Base-by-base conservation (phyloP, 1,140 invertebrate genomes). In the Heliothis subflexa region DNA sequence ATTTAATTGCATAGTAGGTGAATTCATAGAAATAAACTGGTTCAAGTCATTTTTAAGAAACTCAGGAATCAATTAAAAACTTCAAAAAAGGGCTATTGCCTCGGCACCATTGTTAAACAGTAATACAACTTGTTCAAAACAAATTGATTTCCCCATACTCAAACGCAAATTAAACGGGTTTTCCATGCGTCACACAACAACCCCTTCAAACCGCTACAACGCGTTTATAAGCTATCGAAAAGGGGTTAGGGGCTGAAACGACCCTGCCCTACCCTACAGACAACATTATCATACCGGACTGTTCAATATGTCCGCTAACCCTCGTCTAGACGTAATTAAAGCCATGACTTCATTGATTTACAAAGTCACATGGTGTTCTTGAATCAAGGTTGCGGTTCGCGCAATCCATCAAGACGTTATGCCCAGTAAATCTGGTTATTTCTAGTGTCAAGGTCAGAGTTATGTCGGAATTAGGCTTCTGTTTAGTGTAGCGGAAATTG, bases 281-380 rank as follows among this genome's bases (percentile, higher is more conserved):
- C 1, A 59, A 11, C 21, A 59, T 59, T 59, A 59, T 59, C 18
- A 59, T 25, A 28, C 16, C 33, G 40, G 12, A 66, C n/a, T 12
- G 40, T 45, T 47, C 18, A 47, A 66, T 14, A 33, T 12, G 54
- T 55, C 54, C 33, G 47, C 16, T 47, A 12, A 47, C 18, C 2
- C 12, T 47, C 16, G 62, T 66, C 62, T 47, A 66, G 62, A 66
- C 40, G 12, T 5, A 59, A 59, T 59, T 59, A 59, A 47, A 66
- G 16, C 12, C 16, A 40, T 66, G 62, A 66, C 62, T 66, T 66
- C 62, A 66, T 66, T 45, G 28, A 40, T 10, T 18, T 45, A 13
- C 62, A 47, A 47, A 66, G 62, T 66, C 62, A 66, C 62, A 66
- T 66, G 62, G 62, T 66, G 62, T 66, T 18, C 16, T 40, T 13